Evolutionary conservation across 2,888 invertebrate species (phyloP).

Genomic region (Oscheius myriophilus): DNA sequence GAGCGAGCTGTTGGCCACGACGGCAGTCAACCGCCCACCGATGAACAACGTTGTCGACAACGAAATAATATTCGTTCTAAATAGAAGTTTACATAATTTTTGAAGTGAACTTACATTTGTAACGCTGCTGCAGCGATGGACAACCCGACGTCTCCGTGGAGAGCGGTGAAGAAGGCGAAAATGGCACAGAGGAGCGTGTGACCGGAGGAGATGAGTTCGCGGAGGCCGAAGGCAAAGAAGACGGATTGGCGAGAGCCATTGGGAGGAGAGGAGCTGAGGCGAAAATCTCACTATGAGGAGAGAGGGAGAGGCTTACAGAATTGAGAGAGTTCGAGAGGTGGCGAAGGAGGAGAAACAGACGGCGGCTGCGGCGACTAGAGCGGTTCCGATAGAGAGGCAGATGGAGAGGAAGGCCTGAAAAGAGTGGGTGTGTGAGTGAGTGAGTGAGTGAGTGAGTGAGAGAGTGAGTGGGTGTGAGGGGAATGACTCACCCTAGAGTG

Average conservation of each 20-base stretch:
- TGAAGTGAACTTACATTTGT: conserved; percentile 18
- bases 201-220: conserved; percentile 20
- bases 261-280: conserved; percentile 13
- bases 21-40: conserved; percentile 10
- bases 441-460: no score
- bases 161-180: conserved; percentile 25
- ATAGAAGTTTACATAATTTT: not conserved
- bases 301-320: conserved; percentile 10
- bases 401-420: conserved; percentile 10
- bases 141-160: conserved; percentile 24
- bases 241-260: conserved; percentile 22
- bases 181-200: conserved; percentile 23
- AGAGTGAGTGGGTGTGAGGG: not conserved
- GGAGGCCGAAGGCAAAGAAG: conserved; percentile 24
- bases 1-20: conserved; percentile 16
- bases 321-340: conserved; percentile 24
- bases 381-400: conserved; percentile 23
- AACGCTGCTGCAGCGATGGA: conserved; percentile 20
- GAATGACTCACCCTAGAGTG: conserved; percentile 1
- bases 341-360: conserved; percentile 29
- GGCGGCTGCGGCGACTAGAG: conserved; percentile 15
- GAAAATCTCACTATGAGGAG: not conserved
- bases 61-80: conserved; percentile 19
- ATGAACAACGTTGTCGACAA: not conserved
- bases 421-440: no score